Conservation (phyloP, 2,888 invertebrate genomes). For the Drosophila rellima region DNA sequence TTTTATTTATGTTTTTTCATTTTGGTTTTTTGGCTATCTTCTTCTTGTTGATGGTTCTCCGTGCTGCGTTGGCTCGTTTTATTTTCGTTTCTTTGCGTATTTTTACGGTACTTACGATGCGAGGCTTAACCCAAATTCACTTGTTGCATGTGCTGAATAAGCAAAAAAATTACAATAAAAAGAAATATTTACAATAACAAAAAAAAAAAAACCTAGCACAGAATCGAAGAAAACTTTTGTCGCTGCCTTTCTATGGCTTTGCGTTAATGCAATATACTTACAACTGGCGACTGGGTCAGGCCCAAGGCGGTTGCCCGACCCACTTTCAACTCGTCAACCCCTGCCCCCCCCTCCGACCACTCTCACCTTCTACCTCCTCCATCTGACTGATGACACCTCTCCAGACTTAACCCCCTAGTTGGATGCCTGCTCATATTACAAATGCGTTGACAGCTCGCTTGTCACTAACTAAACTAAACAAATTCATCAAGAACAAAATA, state of each 20-base stretch:
- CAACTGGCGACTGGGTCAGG: conserved; percentile 68
- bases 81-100: conserved; percentile 55
- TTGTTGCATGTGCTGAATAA: conserved; percentile 83
- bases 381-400: conserved; percentile 16
- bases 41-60: conserved; percentile 26
- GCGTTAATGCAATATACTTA: conserved; percentile 62
- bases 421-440: conserved; percentile 62
- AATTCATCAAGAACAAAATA: conserved; percentile 59
- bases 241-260: conserved; percentile 75
- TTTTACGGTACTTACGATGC: conserved; percentile 70
- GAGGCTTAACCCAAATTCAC: conserved; percentile 80
- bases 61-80: conserved; percentile 60
- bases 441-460: conserved; percentile 75
- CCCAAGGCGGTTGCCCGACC: conserved; percentile 63
- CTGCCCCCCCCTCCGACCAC: background rate
- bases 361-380: background rate
- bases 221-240: conserved; percentile 54
- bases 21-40: conserved; percentile 15
- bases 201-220: conserved; percentile 44
- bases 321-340: conserved; percentile 30
- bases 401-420: conserved; percentile 32
- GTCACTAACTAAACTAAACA: conserved; percentile 68
- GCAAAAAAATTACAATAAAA: conserved; percentile 60
- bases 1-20: conserved; percentile 40
- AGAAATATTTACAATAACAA: conserved; percentile 26